Conservation (phyloP, 2,113 vertebrate species). For the Gnathonemus longibarbis region DNA sequence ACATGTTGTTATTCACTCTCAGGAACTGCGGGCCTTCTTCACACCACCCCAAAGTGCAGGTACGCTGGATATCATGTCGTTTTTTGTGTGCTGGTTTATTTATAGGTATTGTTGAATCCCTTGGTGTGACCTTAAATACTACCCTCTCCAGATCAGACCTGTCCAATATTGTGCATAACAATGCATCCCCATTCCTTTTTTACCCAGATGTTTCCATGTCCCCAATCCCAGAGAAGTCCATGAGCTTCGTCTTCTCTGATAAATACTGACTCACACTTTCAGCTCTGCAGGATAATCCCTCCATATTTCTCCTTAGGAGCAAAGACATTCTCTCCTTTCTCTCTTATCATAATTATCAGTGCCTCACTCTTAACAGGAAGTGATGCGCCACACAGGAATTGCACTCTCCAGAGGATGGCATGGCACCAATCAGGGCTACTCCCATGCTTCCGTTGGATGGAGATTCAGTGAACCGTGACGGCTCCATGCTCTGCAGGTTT, state of each 20-base stretch:
- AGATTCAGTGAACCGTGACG: neutral
- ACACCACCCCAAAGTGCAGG: neutral
- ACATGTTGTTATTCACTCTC: constrained; percentile 2
- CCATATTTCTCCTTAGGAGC: neutral
- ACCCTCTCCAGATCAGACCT: neutral
- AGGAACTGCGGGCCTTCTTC: neutral
- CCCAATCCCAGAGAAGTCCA: neutral
- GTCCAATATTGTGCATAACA: neutral
- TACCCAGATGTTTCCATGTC: neutral
- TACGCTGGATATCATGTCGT: neutral
- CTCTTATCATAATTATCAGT: neutral
- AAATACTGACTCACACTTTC: neutral
- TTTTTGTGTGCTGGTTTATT: neutral
- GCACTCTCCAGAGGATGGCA: neutral
- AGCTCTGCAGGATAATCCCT: neutral
- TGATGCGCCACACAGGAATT: neutral
- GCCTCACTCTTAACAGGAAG: neutral
- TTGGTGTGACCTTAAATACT: neutral
- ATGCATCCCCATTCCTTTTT: neutral
- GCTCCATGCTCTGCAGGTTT: neutral
- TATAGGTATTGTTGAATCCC: neutral
- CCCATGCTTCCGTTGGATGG: neutral
- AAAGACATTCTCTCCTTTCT: neutral
- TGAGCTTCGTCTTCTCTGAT: neutral
- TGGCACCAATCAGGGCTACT: neutral